Base-by-base conservation (phyloP, 53 echinoderm and acorn worm genomes). In the Zoroaster sp. region DNA sequence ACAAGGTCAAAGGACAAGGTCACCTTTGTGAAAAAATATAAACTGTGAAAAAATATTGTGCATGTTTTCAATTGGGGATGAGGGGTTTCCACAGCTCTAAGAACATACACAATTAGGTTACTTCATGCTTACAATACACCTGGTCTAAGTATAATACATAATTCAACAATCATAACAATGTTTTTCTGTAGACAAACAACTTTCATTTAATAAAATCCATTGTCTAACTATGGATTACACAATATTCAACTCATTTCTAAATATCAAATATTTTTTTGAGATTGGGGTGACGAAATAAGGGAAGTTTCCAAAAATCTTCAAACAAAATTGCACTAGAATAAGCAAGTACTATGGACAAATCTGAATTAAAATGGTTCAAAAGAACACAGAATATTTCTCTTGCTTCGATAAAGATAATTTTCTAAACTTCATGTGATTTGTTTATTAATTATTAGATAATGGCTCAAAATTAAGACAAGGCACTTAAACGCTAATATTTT, bases 121-220 rank as follows among this genome's bases (percentile, higher is more conserved):
- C n/a, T n/a, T n/a, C n/a, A n/a, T n/a, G n/a, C n/a, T n/a, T n/a
- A n/a, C n/a, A n/a, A n/a, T n/a, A n/a, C n/a, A n/a, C n/a, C n/a
- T n/a, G n/a, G n/a, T n/a, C n/a, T n/a, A n/a, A 59, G 10, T 23
- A 59, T 25, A 5, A 59, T 11, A 59, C 59, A 59, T 23, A 25
- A 59, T 0, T 23, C 20, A 25, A 59, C 25, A 59, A 25, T 59
- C 28, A 23, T 10, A 59, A 59, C 0, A 21, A 59, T 15, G 11
- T 59, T 59, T 11, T 23, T 59, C 21, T 59, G 20, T 25, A 59
- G 59, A 59, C 59, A 59, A 59, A 59, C 59, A 59, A 59, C 59
- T 59, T 59, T 59, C 59, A 59, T 73, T 74, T 74, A 74, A 41
- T 74, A 45, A 74, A 41, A 44, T 74, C 74, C 74, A 74, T 74